Evolutionary conservation across 2,888 invertebrate genomes (phyloP).

Genomic region (Liopterus haemorrhoidalis): DNA sequence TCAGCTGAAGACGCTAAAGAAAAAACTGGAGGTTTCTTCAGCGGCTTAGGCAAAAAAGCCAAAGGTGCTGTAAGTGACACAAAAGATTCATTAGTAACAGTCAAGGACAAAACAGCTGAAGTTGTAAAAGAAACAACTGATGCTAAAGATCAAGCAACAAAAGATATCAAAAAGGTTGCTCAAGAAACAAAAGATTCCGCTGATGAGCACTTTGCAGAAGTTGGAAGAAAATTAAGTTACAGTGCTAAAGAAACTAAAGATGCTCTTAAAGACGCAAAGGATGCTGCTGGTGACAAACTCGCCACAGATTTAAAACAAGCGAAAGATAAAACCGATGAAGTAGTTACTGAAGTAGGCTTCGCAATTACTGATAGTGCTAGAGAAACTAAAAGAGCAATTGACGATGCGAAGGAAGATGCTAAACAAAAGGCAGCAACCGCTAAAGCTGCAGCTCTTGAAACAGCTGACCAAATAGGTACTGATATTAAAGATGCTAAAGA

Average conservation of each 20-base stretch:
- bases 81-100: conserved; percentile 14
- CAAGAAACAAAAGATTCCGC: no score
- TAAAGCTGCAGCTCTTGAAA: conserved; percentile 24
- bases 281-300: conserved; percentile 10
- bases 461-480: conserved; percentile 35
- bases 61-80: conserved; percentile 12
- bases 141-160: neutral
- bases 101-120: conserved; percentile 16
- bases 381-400: conserved; percentile 27
- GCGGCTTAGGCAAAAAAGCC: conserved; percentile 13
- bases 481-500: conserved; percentile 28
- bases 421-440: conserved; percentile 40
- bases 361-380: conserved; percentile 35
- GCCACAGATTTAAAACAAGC: conserved; percentile 23
- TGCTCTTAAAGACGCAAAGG: conserved; percentile 13
- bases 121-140: no score
- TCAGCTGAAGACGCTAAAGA: conserved; percentile 12
- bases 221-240: neutral
- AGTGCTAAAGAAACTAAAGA: conserved; percentile 10
- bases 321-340: conserved; percentile 30
- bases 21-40: conserved; percentile 20
- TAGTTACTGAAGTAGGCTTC: conserved; percentile 30
- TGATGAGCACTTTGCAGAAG: neutral
- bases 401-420: conserved; percentile 46
- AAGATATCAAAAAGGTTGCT: no score